Evolutionary conservation across 2,113 vertebrate genomes (phyloP).

Genomic region (Phodopus roborovskii): DNA sequence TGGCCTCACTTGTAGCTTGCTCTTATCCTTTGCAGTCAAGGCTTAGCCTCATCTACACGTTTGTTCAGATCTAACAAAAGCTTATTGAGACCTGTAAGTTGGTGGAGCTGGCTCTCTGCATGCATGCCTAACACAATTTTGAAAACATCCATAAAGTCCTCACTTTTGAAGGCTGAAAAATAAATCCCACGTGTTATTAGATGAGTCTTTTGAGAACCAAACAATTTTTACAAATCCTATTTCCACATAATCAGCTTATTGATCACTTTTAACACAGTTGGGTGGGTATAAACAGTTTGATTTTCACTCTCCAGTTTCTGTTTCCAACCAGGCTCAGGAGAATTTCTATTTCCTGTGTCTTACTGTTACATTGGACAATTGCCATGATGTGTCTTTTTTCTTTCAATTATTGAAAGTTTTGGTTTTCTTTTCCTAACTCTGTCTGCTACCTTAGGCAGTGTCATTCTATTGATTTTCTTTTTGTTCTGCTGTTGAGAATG

Average conservation of each 20-base stretch:
- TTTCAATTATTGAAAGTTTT: constrained; percentile 34
- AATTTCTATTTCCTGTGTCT: constrained; percentile 41
- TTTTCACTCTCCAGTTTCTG: neutral
- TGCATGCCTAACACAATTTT: neutral
- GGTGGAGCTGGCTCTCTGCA: neutral
- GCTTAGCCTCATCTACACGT: neutral
- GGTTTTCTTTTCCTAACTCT: neutral
- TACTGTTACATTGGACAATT: neutral
- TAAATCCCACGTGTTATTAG: neutral
- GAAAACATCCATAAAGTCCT: constrained; percentile 45
- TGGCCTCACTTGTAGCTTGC: neutral
- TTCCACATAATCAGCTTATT: constrained; percentile 34
- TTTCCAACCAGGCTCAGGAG: constrained; percentile 1
- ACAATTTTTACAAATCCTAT: constrained; percentile 37
- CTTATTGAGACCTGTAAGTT: neutral
- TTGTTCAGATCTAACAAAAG: neutral
- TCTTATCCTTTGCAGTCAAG: neutral
- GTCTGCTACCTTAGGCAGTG: neutral
- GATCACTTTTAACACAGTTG: constrained; percentile 42
- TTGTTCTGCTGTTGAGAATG: neutral
- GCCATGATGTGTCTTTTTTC: constrained; percentile 8
- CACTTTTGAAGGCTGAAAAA: constrained; percentile 11
- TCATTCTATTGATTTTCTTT: neutral
- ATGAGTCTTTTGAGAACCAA: neutral
- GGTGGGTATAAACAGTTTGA: constrained; percentile 37